Evolutionary conservation across 2,888 invertebrate species (phyloP), one percentile per base, ranked within the genome.

Genomic region (Alentia gelatinosa): DNA sequence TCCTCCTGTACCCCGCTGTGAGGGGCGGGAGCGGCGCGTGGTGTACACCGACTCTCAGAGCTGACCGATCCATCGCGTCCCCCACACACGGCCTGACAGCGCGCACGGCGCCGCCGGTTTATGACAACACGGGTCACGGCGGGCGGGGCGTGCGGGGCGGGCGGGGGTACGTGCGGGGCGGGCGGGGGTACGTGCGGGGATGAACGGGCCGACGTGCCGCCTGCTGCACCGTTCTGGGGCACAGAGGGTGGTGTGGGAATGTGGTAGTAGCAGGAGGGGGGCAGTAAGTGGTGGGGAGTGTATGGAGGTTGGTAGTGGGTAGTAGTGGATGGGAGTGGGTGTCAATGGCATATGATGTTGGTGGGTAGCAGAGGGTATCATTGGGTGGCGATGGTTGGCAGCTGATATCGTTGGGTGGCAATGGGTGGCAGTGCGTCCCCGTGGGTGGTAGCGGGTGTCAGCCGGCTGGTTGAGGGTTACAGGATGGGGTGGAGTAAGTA

Each of bases 61-160:
- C 68, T 37, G 40, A 15, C 75, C 75, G 12, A 30, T 75, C 83
- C 35, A 39, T 83, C 39, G 7, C 1, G 30, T n/a, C 42, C 26
- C 47, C 86, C 86, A 86, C 42, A 86, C 86, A 86, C n/a, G 68
- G 33, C 68, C 12, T 26, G 83, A 39, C 35, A 12, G 15, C 23
- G 86, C 12, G 42, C 12, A 23, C 37, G 47, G 47, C 86, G 47
- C 86, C 86, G 42, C 30, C 50, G 47, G 47, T 86, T 86, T 42
- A 86, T 86, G 86, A 86, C 86, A 86, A 86, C 86, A 86, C 33
- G 42, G 86, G 86, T 86, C 47, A 86, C 47, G 42, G 1, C 86
- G 26, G 50, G 33, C 9, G 47, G 86, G 86, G n/a, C 86, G 86
- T 86, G 86, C 47, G 9, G n/a, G 50, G 86, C 19, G 47, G 47